Percentiles rank a stretch among this genome's conserved stretches.
phyloP scores from a whole-genome alignment of 2,888 invertebrate species.

The Aspidiotus rigidus region DNA sequence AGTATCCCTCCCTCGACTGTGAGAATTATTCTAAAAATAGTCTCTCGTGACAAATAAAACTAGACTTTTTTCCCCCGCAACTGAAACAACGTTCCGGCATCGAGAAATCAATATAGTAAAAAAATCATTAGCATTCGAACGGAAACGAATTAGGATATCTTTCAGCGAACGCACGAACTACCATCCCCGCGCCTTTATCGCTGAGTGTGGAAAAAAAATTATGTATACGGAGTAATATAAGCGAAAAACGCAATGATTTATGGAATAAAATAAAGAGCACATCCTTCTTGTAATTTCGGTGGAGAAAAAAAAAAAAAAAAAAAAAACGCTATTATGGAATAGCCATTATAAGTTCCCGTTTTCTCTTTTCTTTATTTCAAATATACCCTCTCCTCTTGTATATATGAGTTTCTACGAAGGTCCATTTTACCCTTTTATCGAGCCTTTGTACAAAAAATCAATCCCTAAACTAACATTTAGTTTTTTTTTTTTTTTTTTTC shows the following conservation, averaged over 20 bases:
- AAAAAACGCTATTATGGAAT: slow-evolving; percentile 28
- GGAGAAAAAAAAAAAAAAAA: slow-evolving; percentile 5
- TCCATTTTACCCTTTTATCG: slow-evolving; percentile 31
- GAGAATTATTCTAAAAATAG: too few relatives aligned
- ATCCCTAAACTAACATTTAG: slow-evolving; percentile 31
- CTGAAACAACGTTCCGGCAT: too few relatives aligned
- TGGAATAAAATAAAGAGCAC: background rate
- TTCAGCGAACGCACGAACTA: background rate
- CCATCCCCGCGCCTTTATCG: background rate
- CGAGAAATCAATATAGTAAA: too few relatives aligned
- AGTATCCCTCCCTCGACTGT: too few relatives aligned
- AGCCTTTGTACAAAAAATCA: slow-evolving; percentile 26
- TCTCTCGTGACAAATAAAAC: too few relatives aligned
- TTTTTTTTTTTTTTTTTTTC: slow-evolving; percentile 20
- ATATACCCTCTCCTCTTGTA: slow-evolving; percentile 13
- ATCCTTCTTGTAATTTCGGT: background rate
- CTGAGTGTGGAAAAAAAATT: background rate
- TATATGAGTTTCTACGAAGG: slow-evolving; percentile 17
- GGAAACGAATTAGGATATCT: slow-evolving; percentile 2
- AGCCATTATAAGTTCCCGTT: slow-evolving; percentile 30
- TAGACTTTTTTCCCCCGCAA: too few relatives aligned
- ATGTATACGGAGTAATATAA: background rate
- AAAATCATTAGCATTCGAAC: background rate
- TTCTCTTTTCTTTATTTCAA: slow-evolving; percentile 14
- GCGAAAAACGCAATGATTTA: slow-evolving; percentile 1